Evolutionary conservation across 2,797 vertebrate genomes (phyloP), one percentile per base, ranked within the genome.

Genomic region (Characodon lateralis): DNA sequence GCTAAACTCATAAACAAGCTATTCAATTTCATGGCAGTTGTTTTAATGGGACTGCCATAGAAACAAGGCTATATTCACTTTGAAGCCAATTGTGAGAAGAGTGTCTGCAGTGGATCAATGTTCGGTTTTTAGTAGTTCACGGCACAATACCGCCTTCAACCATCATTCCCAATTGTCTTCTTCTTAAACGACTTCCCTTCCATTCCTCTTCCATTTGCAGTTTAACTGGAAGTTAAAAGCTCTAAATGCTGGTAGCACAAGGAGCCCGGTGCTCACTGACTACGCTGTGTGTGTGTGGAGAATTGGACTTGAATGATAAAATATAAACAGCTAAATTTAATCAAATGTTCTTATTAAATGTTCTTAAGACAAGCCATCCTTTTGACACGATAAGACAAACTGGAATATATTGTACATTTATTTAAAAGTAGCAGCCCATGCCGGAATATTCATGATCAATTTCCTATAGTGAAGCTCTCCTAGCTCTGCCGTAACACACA

Each of bases 131-230:
- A 73, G 68, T 79, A 48, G 58, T 63, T 79, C 72, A 7, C 89
- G 87, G 86, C 66, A 82, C 76, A 85, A 88, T 77, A 78, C 84
- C 87, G 79, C 77, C 71, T 78, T 82, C 76, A 84, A 81, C 80
- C 82, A 84, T 85, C 68, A 76, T 78, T 85, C 89, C 79, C 86
- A 88, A 82, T 74, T 55, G 82, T 87, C 88, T 89, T 73, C 85
- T 92, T 89, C 85, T 92, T 89, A 90, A 92, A 93, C 91, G 83
- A 85, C 86, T 89, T 85, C 78, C 70, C 87, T 89, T 48, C 68
- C 28, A 83, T 85, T 72, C 43, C 88, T 85, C 84, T 83, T 86
- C 85, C 79, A 74, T 89, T 77, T 83, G 85, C 41, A 73, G 80
- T 82, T 88, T 85, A 90, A 93, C 82, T 87, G 90, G 76, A 82